Conservation (phyloP, 2,888 invertebrate species). For the Apamea sordens region DNA sequence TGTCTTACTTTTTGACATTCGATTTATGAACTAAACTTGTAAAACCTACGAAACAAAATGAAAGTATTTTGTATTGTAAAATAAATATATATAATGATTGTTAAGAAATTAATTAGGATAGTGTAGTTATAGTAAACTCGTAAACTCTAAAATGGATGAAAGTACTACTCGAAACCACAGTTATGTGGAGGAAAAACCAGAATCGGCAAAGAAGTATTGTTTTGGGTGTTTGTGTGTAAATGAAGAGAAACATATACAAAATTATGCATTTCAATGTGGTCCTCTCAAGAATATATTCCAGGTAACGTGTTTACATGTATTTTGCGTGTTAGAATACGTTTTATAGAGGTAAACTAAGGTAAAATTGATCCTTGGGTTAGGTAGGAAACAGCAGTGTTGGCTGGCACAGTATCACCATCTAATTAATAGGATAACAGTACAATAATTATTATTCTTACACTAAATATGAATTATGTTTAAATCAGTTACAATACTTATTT, state of each 20-base stretch:
- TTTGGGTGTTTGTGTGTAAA: slow-evolving; percentile 75
- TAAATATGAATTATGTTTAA: not conserved
- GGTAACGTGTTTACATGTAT: slow-evolving; percentile 68
- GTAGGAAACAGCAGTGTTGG: not conserved
- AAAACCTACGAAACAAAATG: not conserved
- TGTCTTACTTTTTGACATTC: slow-evolving; percentile 17
- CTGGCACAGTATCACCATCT: not conserved
- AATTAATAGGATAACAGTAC: not conserved
- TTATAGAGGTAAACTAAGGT: not conserved
- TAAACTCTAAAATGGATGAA: slow-evolving; percentile 46
- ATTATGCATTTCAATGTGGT: slow-evolving; percentile 72
- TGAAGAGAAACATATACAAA: slow-evolving; percentile 69
- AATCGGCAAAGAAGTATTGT: slow-evolving; percentile 68
- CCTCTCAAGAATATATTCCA: slow-evolving; percentile 76
- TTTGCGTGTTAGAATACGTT: not conserved
- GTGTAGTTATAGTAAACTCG: not conserved
- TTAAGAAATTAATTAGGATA: not conserved
- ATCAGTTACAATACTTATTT: not conserved
- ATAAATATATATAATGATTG: not conserved
- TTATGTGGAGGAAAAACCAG: slow-evolving; percentile 24
- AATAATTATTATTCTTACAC: not conserved
- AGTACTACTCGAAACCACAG: not conserved
- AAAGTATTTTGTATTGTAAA: not conserved
- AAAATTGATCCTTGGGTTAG: not conserved
- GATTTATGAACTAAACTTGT: not conserved